These are phyloP conservation scores for Saimiri boliviensis DNA, from an alignment of 2,113 vertebrate species.

Conservation along the genomic window DNA sequence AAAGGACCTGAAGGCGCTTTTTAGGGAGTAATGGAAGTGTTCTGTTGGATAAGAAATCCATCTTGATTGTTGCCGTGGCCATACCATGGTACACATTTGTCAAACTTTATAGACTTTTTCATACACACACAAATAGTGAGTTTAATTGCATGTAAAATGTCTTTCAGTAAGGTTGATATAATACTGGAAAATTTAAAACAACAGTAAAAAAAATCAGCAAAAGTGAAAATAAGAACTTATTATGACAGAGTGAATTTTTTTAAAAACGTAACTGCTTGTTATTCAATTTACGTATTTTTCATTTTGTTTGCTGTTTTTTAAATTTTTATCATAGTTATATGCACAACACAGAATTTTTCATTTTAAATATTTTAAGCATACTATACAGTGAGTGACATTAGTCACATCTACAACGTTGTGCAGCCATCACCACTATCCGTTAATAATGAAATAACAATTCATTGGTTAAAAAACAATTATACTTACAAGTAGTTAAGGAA, in stretches of 20 bases:
- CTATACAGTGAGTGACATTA: background rate
- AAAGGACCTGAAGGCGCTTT: background rate
- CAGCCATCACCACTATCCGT: background rate
- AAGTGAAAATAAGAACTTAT: background rate
- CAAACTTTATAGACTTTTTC: background rate
- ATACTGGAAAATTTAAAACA: background rate
- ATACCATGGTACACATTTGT: background rate
- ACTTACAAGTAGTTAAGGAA: background rate
- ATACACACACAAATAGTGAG: background rate
- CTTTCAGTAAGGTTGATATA: background rate
- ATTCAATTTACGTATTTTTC: background rate
- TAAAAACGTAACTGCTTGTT: background rate
- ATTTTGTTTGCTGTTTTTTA: background rate
- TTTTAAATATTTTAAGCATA: background rate
- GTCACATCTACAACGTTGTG: background rate
- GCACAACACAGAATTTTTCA: background rate
- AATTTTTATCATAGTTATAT: background rate
- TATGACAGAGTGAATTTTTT: no score
- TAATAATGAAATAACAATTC: background rate
- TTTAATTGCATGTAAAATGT: background rate
- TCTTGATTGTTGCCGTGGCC: background rate
- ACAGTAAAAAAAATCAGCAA: background rate
- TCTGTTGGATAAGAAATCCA: background rate
- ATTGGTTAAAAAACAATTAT: background rate
- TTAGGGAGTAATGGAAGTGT: background rate